Conservation (phyloP, 2,888 invertebrate species). For the Trichogramma evanescens region DNA sequence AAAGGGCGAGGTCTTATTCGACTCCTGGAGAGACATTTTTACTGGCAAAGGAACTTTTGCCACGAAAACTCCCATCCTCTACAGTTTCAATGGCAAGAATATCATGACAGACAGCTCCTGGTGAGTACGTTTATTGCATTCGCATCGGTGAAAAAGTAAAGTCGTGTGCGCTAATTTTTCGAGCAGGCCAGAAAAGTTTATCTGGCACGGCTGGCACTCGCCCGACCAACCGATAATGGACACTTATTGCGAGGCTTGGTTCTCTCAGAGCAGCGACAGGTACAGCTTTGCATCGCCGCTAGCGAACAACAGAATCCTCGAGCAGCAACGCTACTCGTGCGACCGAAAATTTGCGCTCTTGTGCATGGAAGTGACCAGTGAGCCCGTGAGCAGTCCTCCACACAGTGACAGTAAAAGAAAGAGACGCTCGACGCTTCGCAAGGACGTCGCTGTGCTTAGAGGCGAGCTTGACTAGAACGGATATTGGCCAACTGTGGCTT, state of each 20-base stretch:
- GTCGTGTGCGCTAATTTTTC: conserved; percentile 6
- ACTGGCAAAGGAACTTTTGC: not conserved
- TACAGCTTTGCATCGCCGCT: conserved; percentile 77
- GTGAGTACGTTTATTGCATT: not conserved
- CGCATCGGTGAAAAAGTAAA: not conserved
- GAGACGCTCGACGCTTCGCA: too few species aligned
- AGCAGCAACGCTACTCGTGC: conserved; percentile 63
- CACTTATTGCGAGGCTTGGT: conserved; percentile 88
- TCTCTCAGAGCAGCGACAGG: conserved; percentile 65
- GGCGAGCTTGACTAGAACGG: too few species aligned
- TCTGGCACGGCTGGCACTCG: conserved; percentile 90
- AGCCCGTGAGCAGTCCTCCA: conserved; percentile 46
- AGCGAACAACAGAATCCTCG: conserved; percentile 50
- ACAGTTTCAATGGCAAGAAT: not conserved
- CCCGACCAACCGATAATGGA: conserved; percentile 80
- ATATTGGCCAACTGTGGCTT: too few species aligned
- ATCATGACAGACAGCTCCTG: not conserved
- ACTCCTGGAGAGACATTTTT: not conserved
- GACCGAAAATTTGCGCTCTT: conserved; percentile 80
- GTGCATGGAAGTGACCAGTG: conserved; percentile 77
- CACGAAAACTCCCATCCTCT: not conserved
- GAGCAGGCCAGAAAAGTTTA: conserved; percentile 79
- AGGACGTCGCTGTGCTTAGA: too few species aligned
- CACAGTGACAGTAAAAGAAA: too few species aligned
- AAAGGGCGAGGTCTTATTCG: not conserved